Evolutionary conservation across 1,140 invertebrate species (phyloP), one percentile per base, ranked within the genome.

Genomic region (Drosophila sulfurigaster): DNA sequence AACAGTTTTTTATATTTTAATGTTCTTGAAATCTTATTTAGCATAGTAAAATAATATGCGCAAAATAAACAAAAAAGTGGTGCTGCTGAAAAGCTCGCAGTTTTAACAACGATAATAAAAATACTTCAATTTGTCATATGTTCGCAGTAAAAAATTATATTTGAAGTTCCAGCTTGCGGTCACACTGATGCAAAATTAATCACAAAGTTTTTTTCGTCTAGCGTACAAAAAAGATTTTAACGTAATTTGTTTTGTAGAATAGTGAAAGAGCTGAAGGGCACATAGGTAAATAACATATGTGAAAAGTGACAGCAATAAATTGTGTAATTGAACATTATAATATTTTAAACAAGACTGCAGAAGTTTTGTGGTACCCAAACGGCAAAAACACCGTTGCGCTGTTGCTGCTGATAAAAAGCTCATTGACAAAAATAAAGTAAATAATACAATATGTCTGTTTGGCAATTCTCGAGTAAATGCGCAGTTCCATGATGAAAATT

Each of bases 341-440:
- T 25, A 20, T 57, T n/a, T 38, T 5, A 6, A 41, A 20, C 6
- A 8, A 16, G 8, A 38, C 8, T 38, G 6, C 7, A 38, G 1
- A 48, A 48, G 13, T 45, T 11, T 25, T 8, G 30, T 32, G 30
- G 5, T 8, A 32, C 10, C 10, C 1, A 8, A 10, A 38, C 8
- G 8, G 35, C 8, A 38, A 38, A 38, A 38, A 38, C 35, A 51
- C 52, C 62, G 75, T 63, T 68, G 66, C 49, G 25, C 52, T 65
- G 72, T 41, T 66, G n/a, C 54, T 58, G 66, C 48, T 87, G 83
- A 80, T 88, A 87, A 82, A 25, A 87, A 80, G 62, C 68, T 78
- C 70, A 74, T 41, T 64, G 57, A 38, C 59, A 57, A 71, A 43
- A 79, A 81, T 69, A 66, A 83, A 88, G 80, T 81, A 87, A 87